Evolutionary conservation across 1,140 invertebrate species (phyloP), one percentile per base, ranked within the genome.

Genomic region (Pollicipes pollicipes): DNA sequence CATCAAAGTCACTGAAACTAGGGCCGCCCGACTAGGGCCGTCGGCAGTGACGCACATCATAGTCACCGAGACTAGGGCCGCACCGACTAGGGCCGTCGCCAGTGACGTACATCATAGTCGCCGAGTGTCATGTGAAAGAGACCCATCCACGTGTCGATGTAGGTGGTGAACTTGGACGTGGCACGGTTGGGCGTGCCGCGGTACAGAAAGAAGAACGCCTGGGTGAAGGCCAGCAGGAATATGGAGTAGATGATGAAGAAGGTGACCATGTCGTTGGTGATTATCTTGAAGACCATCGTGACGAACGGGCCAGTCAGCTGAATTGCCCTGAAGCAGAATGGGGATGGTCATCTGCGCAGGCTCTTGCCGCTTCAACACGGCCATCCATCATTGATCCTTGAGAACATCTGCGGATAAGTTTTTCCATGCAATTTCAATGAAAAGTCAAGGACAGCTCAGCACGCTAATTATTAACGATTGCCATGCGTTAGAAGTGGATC

Each of bases 211-310:
- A 88, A 98, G 81, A 98, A 98, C 2, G 93, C 93, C 82, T 96
- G 92, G 26, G 93, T 93, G 81, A 98, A 98, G 27, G 90, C 94
- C 75, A 95, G 89, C 0, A 98, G 81, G 63, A 98, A 89, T 74
- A 99, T 90, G 73, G 85, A 85, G 79, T 95, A 97, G 79, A 98
- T 98, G 71, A 98, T 95, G 70, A 90, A 90, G 79, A 98, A 98
- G 37, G 93, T 95, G 76, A 97, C 87, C 91, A 98, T 95, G 81
- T 98, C 96, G 30, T 93, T 93, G 0, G 89, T 91, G 76, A 98
- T 93, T 95, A 98, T 98, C 76, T 88, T 91, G 82, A 95, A 97
- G 70, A 98, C 93, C 95, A 98, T 98, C 27, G 95, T 96, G 68
- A 98, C 93, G 82, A 98, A 97, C 0, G 95, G 95, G 69, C 96